These are phyloP conservation scores for Drosophila carrolli DNA, from an alignment of 1,140 invertebrate genomes.

Conservation along the genomic window DNA sequence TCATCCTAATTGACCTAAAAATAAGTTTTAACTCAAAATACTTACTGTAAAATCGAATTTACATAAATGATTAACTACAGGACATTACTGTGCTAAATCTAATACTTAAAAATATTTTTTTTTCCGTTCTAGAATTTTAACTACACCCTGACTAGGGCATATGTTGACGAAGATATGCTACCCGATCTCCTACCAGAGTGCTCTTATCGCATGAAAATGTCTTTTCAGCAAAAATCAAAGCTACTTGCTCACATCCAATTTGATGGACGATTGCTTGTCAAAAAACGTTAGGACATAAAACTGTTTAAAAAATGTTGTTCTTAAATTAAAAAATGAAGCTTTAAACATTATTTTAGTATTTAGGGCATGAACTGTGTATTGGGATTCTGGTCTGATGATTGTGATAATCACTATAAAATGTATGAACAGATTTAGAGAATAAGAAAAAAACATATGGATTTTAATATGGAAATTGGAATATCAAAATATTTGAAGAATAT, in stretches of 20 bases:
- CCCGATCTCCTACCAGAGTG: constrained; percentile 58
- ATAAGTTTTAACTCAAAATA: too few relatives aligned
- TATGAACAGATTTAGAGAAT: not conserved
- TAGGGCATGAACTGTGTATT: not conserved
- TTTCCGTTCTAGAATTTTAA: constrained; percentile 48
- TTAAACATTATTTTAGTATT: not conserved
- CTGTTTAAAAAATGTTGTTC: not conserved
- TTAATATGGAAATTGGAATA: too few relatives aligned
- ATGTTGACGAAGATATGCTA: constrained; percentile 44
- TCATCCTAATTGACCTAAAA: too few relatives aligned
- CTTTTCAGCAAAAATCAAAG: constrained; percentile 40
- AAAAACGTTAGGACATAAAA: constrained; percentile 1
- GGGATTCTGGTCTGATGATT: not conserved
- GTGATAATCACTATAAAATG: not conserved
- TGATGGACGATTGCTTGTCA: constrained; percentile 28
- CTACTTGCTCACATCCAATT: constrained; percentile 38
- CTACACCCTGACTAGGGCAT: constrained; percentile 49
- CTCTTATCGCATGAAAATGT: constrained; percentile 36
- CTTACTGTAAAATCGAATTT: too few relatives aligned
- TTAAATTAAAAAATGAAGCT: constrained; percentile 10
- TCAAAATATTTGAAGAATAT: not conserved
- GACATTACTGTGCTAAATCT: too few relatives aligned
- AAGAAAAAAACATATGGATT: too few relatives aligned
- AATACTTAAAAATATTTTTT: too few relatives aligned
- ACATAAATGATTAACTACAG: too few relatives aligned